A percentile compares a stretch with the other conserved stretches of the same genome.
phyloP scores from a whole-genome alignment of 2,888 invertebrate genomes.

The Rhabditophanes sp. region DNA sequence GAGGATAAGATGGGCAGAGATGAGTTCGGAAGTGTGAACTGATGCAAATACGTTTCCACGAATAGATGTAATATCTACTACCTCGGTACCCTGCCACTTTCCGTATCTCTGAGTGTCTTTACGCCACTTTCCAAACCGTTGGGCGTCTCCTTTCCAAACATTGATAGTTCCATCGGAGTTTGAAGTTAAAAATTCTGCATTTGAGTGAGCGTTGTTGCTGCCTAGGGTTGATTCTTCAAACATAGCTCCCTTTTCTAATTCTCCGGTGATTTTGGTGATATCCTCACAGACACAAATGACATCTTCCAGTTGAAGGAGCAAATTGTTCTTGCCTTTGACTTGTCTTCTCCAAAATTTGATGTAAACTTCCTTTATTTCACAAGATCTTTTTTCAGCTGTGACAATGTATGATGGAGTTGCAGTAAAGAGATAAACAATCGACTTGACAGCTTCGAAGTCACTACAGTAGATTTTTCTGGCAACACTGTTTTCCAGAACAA shows the following conservation, averaged over 20 bases:
- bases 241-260: no score
- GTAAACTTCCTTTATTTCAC: neutral
- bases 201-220: no score
- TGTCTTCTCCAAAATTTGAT: slow-evolving; percentile 4
- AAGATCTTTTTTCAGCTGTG: slow-evolving; percentile 11
- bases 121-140: slow-evolving; percentile 8
- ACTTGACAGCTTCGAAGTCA: no score
- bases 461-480: no score
- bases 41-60: slow-evolving; percentile 12
- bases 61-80: slow-evolving; percentile 10
- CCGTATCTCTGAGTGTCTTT: slow-evolving; percentile 6
- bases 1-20: no score
- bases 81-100: slow-evolving; percentile 12
- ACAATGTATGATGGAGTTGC: slow-evolving; percentile 8
- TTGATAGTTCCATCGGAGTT: slow-evolving; percentile 5
- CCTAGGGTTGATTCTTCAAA: no score
- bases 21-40: no score
- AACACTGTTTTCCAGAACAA: neutral
- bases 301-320: no score
- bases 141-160: slow-evolving; percentile 7
- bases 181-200: no score
- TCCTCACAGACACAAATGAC: no score
- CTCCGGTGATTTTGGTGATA: no score
- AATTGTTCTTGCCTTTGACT: slow-evolving; percentile 1
- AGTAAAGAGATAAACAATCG: slow-evolving; percentile 10